Base-by-base conservation (phyloP, 2,113 vertebrate genomes). In the Athene noctua region DNA sequence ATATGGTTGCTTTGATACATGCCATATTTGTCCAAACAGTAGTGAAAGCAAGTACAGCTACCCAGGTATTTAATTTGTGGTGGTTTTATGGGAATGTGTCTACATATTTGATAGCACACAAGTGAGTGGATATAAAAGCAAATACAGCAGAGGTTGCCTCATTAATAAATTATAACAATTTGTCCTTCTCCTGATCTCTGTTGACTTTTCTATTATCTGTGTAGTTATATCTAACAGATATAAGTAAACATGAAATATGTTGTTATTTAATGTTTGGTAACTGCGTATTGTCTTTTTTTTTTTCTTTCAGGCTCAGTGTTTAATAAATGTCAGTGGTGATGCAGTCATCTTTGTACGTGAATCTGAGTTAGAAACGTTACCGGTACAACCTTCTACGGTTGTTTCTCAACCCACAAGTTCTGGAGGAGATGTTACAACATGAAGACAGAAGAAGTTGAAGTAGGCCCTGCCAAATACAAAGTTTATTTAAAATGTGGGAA, bases 301-400 rank as follows among this genome's bases (percentile, higher is more conserved):
- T 22, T 52, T 52, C 5, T 67, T 47, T 34, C 80, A 99, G 99
- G 99, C 99, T 27, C 99, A 99, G 97, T 99, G 99, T 98, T 99
- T 99, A 86, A 99, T 99, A 75, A 99, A 99, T 12, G 99, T 99
- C 54, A 99, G 99, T 32, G 99, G 99, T 1, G 99, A 99, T 23
- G 99, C 99, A 0, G 99, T 99, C 65, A 98, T 99, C 91, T 99
- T 99, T 59, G 98, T 99, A 51, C 98, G 98, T 29, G 99, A 99
- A 79, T 98, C 99, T 0, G 99, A 99, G 75, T 94, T 98, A 29
- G 99, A 99, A 67, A 88, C 93, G n/a, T 42, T 97, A 7, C 75
- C 98, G 10, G 65, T 95, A 8, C 98, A 97, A 55, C 94, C 97
- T 10, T 89, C 97, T 8, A 21, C 95, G 3, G 96, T 89, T 29